phyloP scores from a whole-genome alignment of 2,797 vertebrate species.

The Salmo trutta region DNA sequence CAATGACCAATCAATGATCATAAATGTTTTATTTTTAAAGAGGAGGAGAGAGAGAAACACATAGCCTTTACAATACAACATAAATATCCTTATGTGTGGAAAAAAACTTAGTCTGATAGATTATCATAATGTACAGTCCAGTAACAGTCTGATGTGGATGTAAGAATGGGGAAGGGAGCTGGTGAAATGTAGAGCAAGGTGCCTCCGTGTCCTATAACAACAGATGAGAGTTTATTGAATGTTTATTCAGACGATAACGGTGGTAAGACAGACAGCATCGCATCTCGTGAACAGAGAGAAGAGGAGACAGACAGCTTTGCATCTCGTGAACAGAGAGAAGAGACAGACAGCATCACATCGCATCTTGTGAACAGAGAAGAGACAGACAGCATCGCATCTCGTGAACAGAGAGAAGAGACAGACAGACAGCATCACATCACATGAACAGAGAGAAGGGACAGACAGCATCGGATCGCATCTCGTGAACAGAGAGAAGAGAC shows the following conservation, averaged over 20 bases:
- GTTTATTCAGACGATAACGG: constrained; percentile 49
- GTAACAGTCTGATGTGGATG: constrained; percentile 25
- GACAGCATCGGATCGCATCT: too few relatives aligned
- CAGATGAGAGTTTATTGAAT: not conserved
- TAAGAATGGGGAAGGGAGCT: constrained; percentile 41
- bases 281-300: constrained; percentile 33
- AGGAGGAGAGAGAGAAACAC: not conserved
- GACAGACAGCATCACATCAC: too few relatives aligned
- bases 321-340: too few relatives aligned
- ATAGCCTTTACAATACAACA: constrained; percentile 52
- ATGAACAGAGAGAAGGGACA: not conserved
- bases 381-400: too few relatives aligned
- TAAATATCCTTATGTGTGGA: constrained; percentile 70
- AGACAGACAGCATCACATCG: too few relatives aligned
- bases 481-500: too few relatives aligned
- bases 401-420: too few relatives aligned
- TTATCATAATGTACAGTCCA: constrained; percentile 58
- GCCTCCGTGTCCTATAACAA: constrained; percentile 38
- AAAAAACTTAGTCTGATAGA: constrained; percentile 23
- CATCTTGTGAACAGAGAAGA: too few relatives aligned
- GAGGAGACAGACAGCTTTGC: not conserved
- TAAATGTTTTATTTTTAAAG: constrained; percentile 1
- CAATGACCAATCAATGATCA: not conserved
- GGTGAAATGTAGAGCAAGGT: constrained; percentile 6
- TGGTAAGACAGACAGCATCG: constrained; percentile 11